Percentiles rank a stretch among this genome's conserved stretches.
phyloP scores from a whole-genome alignment of 2,888 invertebrate species.

The Brachylomia viminalis region DNA sequence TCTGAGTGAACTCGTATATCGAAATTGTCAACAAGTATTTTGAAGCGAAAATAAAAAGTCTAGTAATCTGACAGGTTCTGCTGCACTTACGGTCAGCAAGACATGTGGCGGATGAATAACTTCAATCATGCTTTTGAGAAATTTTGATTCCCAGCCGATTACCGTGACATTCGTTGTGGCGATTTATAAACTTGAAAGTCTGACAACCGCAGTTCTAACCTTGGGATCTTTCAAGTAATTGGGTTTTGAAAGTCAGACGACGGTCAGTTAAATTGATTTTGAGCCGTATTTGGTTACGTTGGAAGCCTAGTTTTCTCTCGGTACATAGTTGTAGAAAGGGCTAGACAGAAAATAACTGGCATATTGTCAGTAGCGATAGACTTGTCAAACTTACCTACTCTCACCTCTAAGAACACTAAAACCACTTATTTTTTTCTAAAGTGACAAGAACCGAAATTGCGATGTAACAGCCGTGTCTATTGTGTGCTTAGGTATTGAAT shows the following conservation, averaged over 20 bases:
- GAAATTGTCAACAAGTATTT: background rate
- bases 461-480: slow-evolving; percentile 50
- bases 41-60: background rate
- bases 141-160: background rate
- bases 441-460: slow-evolving; percentile 35
- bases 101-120: background rate
- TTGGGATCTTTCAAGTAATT: slow-evolving; percentile 24
- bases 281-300: background rate
- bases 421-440: slow-evolving; percentile 33
- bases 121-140: background rate
- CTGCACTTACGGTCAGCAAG: background rate
- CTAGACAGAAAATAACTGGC: background rate
- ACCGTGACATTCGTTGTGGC: background rate
- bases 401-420: slow-evolving; percentile 13
- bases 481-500: slow-evolving; percentile 77
- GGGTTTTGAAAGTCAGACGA: slow-evolving; percentile 31
- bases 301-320: background rate
- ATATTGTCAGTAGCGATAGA: background rate
- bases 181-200: slow-evolving; percentile 23
- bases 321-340: background rate
- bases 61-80: background rate
- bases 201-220: slow-evolving; percentile 11
- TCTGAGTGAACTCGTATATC: too few species aligned
- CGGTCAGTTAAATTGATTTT: slow-evolving; percentile 26
- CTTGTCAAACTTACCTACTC: slow-evolving; percentile 16